Percentiles rank a stretch among this genome's conserved stretches.
These are phyloP conservation scores for Hylomyscus alleni DNA, from an alignment of 2,797 vertebrate genomes.

Conservation along the genomic window DNA sequence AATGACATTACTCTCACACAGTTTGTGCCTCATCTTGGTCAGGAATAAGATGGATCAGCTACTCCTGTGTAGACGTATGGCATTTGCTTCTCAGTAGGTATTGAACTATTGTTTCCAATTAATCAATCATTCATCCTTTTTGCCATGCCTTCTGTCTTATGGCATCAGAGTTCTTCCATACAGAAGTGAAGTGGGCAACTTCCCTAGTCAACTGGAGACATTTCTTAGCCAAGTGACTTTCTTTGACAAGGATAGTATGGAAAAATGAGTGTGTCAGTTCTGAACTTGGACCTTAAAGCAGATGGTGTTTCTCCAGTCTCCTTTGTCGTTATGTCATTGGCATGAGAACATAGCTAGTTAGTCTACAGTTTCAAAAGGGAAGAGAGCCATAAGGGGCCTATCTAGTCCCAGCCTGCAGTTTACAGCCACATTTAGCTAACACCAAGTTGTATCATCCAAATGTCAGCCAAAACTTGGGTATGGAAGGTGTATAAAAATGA, in stretches of 20 bases:
- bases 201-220: neutral
- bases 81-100: neutral
- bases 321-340: neutral
- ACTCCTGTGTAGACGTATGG: neutral
- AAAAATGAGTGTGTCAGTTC: slow-evolving; percentile 6
- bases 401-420: slow-evolving; percentile 3
- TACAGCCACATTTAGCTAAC: slow-evolving; percentile 36
- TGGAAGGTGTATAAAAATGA: slow-evolving; percentile 45
- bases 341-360: neutral
- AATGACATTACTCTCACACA: slow-evolving; percentile 11
- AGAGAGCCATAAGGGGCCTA: neutral
- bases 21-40: neutral
- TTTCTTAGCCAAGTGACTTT: slow-evolving; percentile 16
- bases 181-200: neutral
- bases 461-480: neutral
- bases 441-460: slow-evolving; percentile 4
- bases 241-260: neutral
- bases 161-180: neutral
- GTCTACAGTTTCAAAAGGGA: neutral
- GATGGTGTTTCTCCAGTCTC: neutral
- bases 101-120: slow-evolving; percentile 2
- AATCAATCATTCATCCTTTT: neutral
- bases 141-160: slow-evolving; percentile 1
- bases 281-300: slow-evolving; percentile 34
- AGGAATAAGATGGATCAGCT: slow-evolving; percentile 31